Evolutionary conservation across 2,888 invertebrate species (phyloP), one percentile per base, ranked within the genome.

Genomic region (Xanthia togata): DNA sequence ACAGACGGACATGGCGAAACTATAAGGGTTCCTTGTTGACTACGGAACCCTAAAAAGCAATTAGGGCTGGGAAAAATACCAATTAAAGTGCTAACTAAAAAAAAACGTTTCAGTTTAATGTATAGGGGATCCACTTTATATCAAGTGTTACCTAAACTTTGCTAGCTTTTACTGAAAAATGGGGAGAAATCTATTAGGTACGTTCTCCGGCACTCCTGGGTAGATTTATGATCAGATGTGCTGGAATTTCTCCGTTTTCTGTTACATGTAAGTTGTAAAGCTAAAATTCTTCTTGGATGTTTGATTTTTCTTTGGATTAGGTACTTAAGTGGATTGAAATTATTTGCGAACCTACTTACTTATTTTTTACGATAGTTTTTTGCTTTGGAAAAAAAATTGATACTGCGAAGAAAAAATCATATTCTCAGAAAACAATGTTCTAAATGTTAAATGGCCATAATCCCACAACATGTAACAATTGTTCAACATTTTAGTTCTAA

Each of bases 171-270:
- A 70, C 70, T 76, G 76, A 79, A 70, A 70, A 72, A 79, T 76
- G 65, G 71, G 14, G 64, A 68, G 59, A 81, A 87, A 87, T 83
- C 78, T 88, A 83, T 85, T 83, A 82, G 76, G 71, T 62, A 76
- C 76, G 63, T 73, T 68, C 60, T 78, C 72, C 70, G 62, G 60
- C 67, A 72, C 65, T 84, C 53, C 31, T 81, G 41, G 59, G 23
- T 68, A 85, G 83, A 87, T 87, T 87, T 87, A 87, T 85, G 63
- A 44, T 67, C 31, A 44, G 50, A 82, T 80, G 81, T 83, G 81
- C 74, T 69, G 73, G 80, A 85, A 87, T 87, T 83, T 79, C 59
- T 69, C 41, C 64, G 79, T 80, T 84, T 78, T 78, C 64, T 75
- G 41, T 68, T 59, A 76, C 70, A 63, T 68, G 77, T 75, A 81